Conservation (phyloP, 2,888 invertebrate genomes). For the Charanyca ferruginea region DNA sequence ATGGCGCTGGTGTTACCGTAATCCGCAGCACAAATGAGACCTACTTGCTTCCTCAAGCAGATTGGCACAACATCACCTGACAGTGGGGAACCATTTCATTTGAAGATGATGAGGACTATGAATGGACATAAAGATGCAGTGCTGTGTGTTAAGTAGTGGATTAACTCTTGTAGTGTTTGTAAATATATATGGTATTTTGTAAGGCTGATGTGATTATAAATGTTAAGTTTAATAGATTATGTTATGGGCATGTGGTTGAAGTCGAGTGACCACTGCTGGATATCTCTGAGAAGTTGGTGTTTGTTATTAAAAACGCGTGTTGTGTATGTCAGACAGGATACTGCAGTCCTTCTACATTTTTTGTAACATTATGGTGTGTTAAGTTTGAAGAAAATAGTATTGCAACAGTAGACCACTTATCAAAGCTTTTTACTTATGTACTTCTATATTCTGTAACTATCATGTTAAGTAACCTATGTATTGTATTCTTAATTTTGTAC, state of each 20-base stretch:
- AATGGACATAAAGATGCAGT: slow-evolving; percentile 82
- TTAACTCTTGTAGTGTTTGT: slow-evolving; percentile 29
- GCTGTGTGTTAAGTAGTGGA: slow-evolving; percentile 44
- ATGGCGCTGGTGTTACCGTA: slow-evolving; percentile 96
- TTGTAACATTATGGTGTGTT: no score
- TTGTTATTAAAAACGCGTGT: no score
- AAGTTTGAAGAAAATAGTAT: no score
- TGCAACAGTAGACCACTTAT: no score
- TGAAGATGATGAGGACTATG: slow-evolving; percentile 87
- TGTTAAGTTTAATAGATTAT: slow-evolving; percentile 3
- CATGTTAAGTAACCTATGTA: slow-evolving; percentile 15
- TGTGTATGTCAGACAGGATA: not conserved
- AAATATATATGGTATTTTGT: slow-evolving; percentile 30
- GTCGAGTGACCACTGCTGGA: not conserved
- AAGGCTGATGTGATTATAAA: slow-evolving; percentile 25
- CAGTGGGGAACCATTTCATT: slow-evolving; percentile 89
- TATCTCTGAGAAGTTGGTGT: not conserved
- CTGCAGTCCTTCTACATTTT: not conserved
- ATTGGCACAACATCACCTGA: slow-evolving; percentile 93
- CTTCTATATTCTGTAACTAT: slow-evolving; percentile 15
- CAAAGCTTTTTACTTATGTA: not conserved
- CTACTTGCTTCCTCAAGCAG: slow-evolving; percentile 94
- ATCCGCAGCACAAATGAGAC: slow-evolving; percentile 96
- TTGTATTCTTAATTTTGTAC: slow-evolving; percentile 31
- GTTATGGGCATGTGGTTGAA: not conserved